Evolutionary conservation across 2,888 invertebrate species (phyloP).

Genomic region (Drosophila mettleri): DNA sequence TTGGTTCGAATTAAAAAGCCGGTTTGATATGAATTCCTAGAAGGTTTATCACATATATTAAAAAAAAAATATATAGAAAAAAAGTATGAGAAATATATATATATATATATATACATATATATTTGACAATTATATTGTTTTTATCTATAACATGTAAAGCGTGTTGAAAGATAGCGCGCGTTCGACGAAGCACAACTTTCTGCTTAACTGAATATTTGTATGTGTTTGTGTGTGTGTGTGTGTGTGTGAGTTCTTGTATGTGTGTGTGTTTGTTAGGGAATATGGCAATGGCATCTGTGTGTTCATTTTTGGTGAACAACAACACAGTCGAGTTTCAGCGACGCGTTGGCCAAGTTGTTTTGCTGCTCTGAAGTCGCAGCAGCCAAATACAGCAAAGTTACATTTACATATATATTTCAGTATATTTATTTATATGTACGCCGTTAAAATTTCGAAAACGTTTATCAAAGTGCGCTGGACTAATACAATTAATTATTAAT

Average conservation of each 20-base stretch:
- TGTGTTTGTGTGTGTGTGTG: constrained; percentile 21
- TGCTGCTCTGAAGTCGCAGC: constrained; percentile 44
- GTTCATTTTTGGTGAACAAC: constrained; percentile 64
- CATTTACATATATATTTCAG: not conserved
- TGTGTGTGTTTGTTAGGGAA: constrained; percentile 25
- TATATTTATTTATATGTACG: constrained; percentile 1
- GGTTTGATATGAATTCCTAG: not conserved
- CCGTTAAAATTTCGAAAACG: constrained; percentile 21
- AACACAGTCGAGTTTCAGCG: constrained; percentile 79
- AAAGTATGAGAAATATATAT: not conserved
- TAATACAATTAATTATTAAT: constrained; percentile 62
- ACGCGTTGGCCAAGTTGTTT: constrained; percentile 67
- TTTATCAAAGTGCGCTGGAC: constrained; percentile 29
- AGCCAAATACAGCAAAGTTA: constrained; percentile 5
- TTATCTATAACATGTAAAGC: not conserved
- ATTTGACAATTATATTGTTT: too few relatives aligned
- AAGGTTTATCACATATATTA: not conserved
- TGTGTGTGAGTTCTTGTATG: constrained; percentile 14
- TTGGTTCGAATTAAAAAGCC: constrained; percentile 31
- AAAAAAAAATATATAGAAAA: not conserved
- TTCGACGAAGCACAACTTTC: constrained; percentile 51
- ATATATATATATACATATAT: too few relatives aligned
- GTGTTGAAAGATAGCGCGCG: constrained; percentile 16
- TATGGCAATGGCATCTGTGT: constrained; percentile 59
- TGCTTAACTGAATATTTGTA: constrained; percentile 14